Percentiles rank a stretch among this genome's conserved stretches.
Conservation (phyloP, 2,888 invertebrate species). For the Nasonia oneida region DNA sequence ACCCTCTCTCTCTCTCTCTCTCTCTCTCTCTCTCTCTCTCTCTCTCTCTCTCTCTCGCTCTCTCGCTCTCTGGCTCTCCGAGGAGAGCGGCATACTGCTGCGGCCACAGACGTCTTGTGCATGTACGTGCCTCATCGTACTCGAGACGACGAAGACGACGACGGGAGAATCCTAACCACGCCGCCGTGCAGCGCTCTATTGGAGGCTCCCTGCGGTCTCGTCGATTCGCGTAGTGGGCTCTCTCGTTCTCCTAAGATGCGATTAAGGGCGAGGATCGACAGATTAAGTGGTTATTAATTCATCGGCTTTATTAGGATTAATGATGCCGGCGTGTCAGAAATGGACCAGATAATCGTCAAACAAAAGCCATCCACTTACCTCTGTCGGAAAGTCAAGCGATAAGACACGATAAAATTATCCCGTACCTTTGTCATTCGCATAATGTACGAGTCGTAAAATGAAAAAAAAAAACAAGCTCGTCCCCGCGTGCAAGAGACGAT, state of each 20-base stretch:
- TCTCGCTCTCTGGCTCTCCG: background rate
- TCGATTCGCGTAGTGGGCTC: background rate
- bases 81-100: background rate
- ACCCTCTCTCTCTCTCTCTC: background rate
- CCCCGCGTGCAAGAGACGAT: background rate
- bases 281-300: constrained; percentile 10
- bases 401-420: no score
- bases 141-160: constrained; percentile 17
- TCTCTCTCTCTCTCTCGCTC: background rate
- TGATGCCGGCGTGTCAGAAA: background rate
- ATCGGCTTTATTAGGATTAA: background rate
- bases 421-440: background rate
- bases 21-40: background rate
- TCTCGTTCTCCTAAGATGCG: constrained; percentile 4
- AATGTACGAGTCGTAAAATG: background rate
- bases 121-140: constrained; percentile 6
- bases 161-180: constrained; percentile 34
- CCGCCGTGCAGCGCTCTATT: background rate
- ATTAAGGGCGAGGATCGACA: background rate
- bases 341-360: no score
- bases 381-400: no score
- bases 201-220: constrained; percentile 15
- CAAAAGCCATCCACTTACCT: no score
- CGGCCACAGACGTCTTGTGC: constrained; percentile 25
- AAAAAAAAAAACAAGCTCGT: background rate